A percentile compares a stretch with the other conserved stretches of the same genome.
Evolutionary conservation across 2,113 vertebrate genomes (phyloP).

Genomic region (Vulpes ferrilata): DNA sequence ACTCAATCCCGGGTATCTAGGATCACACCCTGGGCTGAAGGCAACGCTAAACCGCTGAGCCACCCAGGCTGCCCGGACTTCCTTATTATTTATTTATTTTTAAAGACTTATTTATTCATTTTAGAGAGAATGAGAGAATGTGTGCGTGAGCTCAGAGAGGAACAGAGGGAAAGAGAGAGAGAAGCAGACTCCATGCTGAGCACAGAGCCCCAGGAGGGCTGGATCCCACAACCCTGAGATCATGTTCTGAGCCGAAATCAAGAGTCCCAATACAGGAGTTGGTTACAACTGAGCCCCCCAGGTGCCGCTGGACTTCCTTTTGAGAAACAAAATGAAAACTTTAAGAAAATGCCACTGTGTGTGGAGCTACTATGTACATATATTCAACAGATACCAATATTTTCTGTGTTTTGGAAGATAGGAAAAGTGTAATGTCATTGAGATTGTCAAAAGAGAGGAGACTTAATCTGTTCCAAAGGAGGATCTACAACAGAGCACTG

Average conservation of each 20-base stretch:
- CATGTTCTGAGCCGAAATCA: neutral
- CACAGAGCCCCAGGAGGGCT: fast-evolving
- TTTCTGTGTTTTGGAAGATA: neutral
- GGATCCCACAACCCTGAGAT: neutral
- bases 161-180: neutral
- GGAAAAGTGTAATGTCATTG: neutral
- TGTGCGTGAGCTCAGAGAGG: neutral
- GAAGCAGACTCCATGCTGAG: neutral
- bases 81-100: neutral
- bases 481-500: neutral
- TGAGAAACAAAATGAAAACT: slow-evolving; percentile 57
- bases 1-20: too few relatives aligned
- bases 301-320: slow-evolving; percentile 11
- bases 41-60: too few relatives aligned
- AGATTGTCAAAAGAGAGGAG: slow-evolving; percentile 15
- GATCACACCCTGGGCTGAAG: too few relatives aligned
- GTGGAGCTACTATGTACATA: neutral
- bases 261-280: neutral
- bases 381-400: neutral
- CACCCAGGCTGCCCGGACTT: too few relatives aligned
- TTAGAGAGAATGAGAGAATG: too few relatives aligned
- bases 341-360: neutral
- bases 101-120: neutral
- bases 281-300: neutral
- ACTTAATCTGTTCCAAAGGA: slow-evolving; percentile 1